Evolutionary conservation across 2,888 invertebrate genomes (phyloP), one percentile per base, ranked within the genome.

Genomic region (Sinodicranocentrus sp.): DNA sequence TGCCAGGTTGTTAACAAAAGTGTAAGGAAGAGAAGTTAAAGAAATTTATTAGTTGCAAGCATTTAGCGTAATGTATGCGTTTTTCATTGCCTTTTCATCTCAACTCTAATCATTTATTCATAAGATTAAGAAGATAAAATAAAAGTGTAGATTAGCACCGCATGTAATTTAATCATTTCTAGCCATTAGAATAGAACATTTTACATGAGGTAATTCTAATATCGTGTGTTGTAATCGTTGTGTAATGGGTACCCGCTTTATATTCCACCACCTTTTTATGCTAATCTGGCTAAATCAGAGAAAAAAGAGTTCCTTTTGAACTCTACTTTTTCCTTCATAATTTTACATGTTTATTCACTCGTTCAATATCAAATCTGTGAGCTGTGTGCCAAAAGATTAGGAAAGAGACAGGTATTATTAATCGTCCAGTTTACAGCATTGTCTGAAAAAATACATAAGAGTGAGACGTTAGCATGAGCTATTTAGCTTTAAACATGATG

Each of bases 31-130:
- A 48, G n/a, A 48, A 48, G 2, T 13, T 48, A 48, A 48, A 52
- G n/a, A 52, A 52, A 21, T 48, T 48, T 10, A 6, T 48, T 13
- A 6, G 17, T 17, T 48, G 15, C 8, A n/a, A 48, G 48, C 48
- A 3, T 57, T 57, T 57, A 57, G 19, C 6, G 57, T 57, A 57
- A 57, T 57, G 15, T 23, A 57, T 57, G 57, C 57, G 6, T n/a
- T n/a, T 57, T 57, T 23, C 57, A 23, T 10, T 52, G 39, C 13
- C 39, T 39, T 13, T 48, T 3, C 21, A 19, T 57, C 21, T 57
- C 23, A 57, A 23, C n/a, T 10, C 13, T 57, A 57, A 57, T 57
- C 57, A 57, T 57, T 57, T 57, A 57, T 57, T 57, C 57, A 57
- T 57, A 57, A 33, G 57, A 57, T 57, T 57, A 52, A 57, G 48